phyloP scores from a whole-genome alignment of 2,888 invertebrate genomes.

The Rosalia funebris region DNA sequence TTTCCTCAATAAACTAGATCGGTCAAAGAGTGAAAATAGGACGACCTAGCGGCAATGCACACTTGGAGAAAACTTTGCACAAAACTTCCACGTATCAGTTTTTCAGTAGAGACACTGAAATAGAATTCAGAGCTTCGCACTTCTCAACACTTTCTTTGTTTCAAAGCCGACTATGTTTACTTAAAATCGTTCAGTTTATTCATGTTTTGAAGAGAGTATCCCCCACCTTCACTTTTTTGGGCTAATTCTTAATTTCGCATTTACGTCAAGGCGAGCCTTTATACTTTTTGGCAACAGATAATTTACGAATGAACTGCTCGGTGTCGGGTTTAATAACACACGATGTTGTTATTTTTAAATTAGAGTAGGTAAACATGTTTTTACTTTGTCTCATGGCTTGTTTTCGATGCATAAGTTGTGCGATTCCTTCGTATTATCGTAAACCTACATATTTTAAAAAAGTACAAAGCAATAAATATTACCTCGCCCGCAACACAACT shows the following conservation, averaged over 20 bases:
- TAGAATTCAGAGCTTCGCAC: slow-evolving; percentile 33
- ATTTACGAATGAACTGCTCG: slow-evolving; percentile 27
- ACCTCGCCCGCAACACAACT: neutral
- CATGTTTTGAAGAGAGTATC: slow-evolving; percentile 34
- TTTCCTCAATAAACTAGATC: too few species aligned
- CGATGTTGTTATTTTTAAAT: slow-evolving; percentile 37
- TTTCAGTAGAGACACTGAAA: slow-evolving; percentile 31
- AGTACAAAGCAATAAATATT: neutral
- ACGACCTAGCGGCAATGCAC: neutral
- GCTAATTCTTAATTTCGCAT: slow-evolving; percentile 16
- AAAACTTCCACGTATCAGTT: slow-evolving; percentile 37
- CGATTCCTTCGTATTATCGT: neutral
- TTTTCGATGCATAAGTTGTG: slow-evolving; percentile 31
- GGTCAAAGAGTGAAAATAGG: too few species aligned
- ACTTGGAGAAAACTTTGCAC: slow-evolving; percentile 31
- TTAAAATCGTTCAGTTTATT: slow-evolving; percentile 31
- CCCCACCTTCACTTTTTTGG: slow-evolving; percentile 20
- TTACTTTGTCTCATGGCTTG: slow-evolving; percentile 36
- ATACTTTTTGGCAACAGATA: slow-evolving; percentile 26
- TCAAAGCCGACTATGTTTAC: slow-evolving; percentile 29
- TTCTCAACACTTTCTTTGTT: slow-evolving; percentile 31
- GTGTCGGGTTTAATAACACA: slow-evolving; percentile 40
- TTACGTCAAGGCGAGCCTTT: slow-evolving; percentile 27
- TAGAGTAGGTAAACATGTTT: slow-evolving; percentile 49
- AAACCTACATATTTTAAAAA: neutral